Base-by-base conservation (phyloP, 2,888 invertebrate species). In the Beris morrisii region DNA sequence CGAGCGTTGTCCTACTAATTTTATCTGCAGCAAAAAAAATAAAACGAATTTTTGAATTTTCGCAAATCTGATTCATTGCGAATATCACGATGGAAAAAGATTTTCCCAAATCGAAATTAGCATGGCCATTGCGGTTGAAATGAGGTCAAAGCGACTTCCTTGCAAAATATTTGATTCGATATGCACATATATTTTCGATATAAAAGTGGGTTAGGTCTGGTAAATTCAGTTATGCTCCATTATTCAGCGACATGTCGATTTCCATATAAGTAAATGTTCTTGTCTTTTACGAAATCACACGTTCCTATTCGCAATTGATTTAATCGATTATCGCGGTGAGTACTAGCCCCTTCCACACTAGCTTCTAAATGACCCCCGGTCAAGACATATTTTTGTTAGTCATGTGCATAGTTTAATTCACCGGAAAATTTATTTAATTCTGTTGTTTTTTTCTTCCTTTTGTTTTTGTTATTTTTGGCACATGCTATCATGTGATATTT, bases 371-470 rank as follows among this genome's bases (percentile, higher is more conserved):
- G 61, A 61, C 61, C 61, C 61, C 61, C 32, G 52, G 61, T 61
- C 61, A 61, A 61, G 38, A 61, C 43, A 52, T 61, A 61, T 61
- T 48, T 61, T 61, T 52, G 58, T 61, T 61, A 61, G 61, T 61
- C 61, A 61, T 61, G 61, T 61, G 61, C 61, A 61, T 61, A 61
- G 50, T 32, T 61, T 61, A 61, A 61, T 50, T 61, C 61, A 15
- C 59, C 5, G 48, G 12, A 32, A 32, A 59, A 59, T 59, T 59
- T 46, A 59, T 48, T 59, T 59, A 38, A 38, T 38, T 38, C 38
- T 9, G 38, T 38, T 38, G 38, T 58, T 31, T 15, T n/a, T 13
- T 48, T 43, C 15, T 56, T 46, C 46, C 31, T 15, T 7, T 59
- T 48, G 32, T 31, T 59, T 48, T 38, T 46, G 59, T 46, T 59